Base-by-base conservation (phyloP, 2,797 vertebrate species). In the Cynopterus sphinx region DNA sequence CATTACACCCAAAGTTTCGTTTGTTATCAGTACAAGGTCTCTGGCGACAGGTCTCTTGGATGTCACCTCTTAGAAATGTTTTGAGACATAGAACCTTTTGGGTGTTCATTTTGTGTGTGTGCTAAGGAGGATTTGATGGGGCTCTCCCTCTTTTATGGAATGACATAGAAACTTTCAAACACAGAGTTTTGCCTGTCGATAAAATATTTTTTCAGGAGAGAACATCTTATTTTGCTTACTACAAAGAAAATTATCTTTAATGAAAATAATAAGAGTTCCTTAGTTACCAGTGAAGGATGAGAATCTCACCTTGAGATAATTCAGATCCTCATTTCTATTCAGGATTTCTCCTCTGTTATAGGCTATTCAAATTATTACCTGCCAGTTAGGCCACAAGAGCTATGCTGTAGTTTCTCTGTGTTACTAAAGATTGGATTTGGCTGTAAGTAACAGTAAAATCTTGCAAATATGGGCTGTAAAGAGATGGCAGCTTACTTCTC, bases 291-390 rank as follows among this genome's bases (percentile, higher is more conserved):
- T 26, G 39, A 84, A 65, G 33, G 6, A 70, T 71, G 39, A 70
- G 43, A 57, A 17, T 74, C 89, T 89, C 39, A 79, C 77, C n/a
- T 84, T 13, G 33, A 39, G 51, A 82, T 10, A n/a, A 92, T 91
- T 92, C 22, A 31, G 55, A 73, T 59, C 22, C n/a, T 92, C 49
- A 82, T 97, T 96, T 92, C 82, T 59, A 59, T 84, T 81, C 59
- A 77, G 73, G 41, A 92, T 83, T 87, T 90, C 46, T 91, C 79
- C 33, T 73, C 28, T 68, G n/a, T 79, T 78, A 8, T 55, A 73
- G 82, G 86, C 85, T 53, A 92, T 95, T 97, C 19, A 73, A 78
- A 89, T 90, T 77, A 96, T 86, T 94, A 71, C 68, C 67, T 93
- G 73, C 63, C 71, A 94, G n/a, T 96, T 90, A 94, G 67, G 65